Percentiles rank a stretch among this genome's conserved stretches.
Evolutionary conservation across 2,888 invertebrate species (phyloP).

Genomic region (Bombylius major): DNA sequence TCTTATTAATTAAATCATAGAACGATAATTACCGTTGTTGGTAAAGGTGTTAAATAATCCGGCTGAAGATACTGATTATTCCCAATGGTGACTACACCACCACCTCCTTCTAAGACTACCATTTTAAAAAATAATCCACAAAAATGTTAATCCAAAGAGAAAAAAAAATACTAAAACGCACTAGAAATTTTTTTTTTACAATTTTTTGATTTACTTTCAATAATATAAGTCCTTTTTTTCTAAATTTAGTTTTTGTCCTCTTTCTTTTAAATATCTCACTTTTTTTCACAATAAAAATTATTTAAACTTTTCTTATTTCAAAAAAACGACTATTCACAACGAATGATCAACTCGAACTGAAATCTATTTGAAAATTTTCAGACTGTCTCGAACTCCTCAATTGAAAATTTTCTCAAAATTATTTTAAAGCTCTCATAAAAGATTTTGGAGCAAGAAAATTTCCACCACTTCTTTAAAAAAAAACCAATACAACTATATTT

Average conservation of each 20-base stretch:
- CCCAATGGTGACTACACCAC: constrained; percentile 76
- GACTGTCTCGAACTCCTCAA: constrained; percentile 4
- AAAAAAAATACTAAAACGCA: background rate
- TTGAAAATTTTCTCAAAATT: no score
- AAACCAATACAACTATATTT: background rate
- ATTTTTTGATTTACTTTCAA: no score
- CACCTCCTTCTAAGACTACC: constrained; percentile 86
- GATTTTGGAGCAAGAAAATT: no score
- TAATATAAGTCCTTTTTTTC: no score
- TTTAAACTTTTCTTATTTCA: background rate
- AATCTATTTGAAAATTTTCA: constrained; percentile 12
- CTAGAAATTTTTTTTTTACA: background rate
- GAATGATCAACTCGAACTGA: constrained; percentile 36
- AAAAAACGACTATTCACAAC: constrained; percentile 28
- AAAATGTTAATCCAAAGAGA: constrained; percentile 2
- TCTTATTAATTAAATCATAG: background rate
- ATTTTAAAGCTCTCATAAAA: no score
- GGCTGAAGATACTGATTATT: constrained; percentile 92
- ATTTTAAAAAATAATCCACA: constrained; percentile 37
- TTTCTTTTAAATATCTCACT: no score
- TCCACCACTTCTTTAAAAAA: no score
- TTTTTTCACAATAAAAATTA: no score
- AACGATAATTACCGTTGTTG: constrained; percentile 65
- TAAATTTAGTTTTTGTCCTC: no score
- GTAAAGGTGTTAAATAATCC: constrained; percentile 88